Conservation (phyloP, 2,888 invertebrate species). For the Cenopis cana region DNA sequence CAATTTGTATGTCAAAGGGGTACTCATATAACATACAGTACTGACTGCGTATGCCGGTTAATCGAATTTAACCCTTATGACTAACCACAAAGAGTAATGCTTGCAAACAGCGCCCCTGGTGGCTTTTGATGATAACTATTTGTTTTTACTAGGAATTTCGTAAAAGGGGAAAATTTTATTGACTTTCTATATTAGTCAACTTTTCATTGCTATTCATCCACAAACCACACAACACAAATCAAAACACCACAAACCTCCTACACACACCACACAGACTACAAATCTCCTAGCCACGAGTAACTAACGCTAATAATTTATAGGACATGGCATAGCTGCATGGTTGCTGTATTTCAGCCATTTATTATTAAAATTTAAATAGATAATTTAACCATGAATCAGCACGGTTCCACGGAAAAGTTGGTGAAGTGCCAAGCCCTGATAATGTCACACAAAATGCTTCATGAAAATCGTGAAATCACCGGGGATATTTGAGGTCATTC, state of each 20-base stretch:
- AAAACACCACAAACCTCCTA: too few relatives aligned
- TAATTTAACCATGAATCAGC: slow-evolving; percentile 28
- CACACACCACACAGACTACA: too few relatives aligned
- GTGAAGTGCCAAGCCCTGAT: slow-evolving; percentile 21
- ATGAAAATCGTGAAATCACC: slow-evolving; percentile 23
- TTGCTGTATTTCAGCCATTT: neutral
- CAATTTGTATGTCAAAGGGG: too few relatives aligned
- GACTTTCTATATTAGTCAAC: too few relatives aligned
- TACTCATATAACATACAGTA: neutral
- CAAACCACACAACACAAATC: too few relatives aligned
- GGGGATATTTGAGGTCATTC: slow-evolving; percentile 2
- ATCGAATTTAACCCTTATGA: neutral
- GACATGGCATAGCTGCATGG: neutral
- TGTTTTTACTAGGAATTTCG: too few relatives aligned
- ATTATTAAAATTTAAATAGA: slow-evolving; percentile 8
- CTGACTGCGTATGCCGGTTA: neutral
- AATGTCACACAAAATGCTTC: slow-evolving; percentile 16
- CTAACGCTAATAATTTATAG: too few relatives aligned
- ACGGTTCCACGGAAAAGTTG: slow-evolving; percentile 12
- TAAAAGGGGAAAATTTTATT: too few relatives aligned
- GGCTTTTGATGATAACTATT: too few relatives aligned
- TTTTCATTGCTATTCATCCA: too few relatives aligned
- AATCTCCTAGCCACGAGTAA: too few relatives aligned
- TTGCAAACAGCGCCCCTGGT: neutral
- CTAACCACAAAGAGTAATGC: neutral